phyloP scores from a whole-genome alignment of 1,140 invertebrate species.

The Tyrophagus putrescentiae region DNA sequence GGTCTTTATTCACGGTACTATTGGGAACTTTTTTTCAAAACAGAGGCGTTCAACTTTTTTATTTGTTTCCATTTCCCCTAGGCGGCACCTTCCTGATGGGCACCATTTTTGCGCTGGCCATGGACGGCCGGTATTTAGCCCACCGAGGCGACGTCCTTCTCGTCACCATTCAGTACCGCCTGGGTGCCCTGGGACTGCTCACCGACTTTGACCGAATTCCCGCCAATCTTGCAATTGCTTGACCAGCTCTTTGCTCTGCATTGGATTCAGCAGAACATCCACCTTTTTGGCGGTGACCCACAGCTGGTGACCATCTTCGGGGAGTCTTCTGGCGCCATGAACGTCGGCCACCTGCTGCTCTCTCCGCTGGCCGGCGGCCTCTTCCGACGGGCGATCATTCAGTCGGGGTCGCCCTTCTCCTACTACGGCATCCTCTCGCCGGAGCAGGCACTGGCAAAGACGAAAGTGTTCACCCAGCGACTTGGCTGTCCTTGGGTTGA shows the following conservation, averaged over 20 bases:
- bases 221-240: constrained; percentile 67
- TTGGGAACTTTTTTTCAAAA: too few species aligned
- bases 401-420: constrained; percentile 40
- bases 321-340: constrained; percentile 85
- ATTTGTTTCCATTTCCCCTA: too few species aligned
- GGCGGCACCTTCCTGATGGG: constrained; percentile 39
- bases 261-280: constrained; percentile 85
- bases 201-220: constrained; percentile 68
- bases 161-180: constrained; percentile 84
- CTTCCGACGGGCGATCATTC: constrained; percentile 51
- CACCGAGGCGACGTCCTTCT: constrained; percentile 80
- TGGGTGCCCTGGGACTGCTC: constrained; percentile 79
- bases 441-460: background rate
- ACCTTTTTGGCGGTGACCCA: constrained; percentile 79
- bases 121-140: constrained; percentile 70
- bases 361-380: constrained; percentile 66
- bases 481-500: background rate
- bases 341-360: constrained; percentile 79
- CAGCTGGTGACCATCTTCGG: constrained; percentile 87
- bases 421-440: background rate
- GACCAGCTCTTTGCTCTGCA: constrained; percentile 40
- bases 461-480: background rate
- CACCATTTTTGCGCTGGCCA: constrained; percentile 57
- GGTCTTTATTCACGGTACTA: constrained; percentile 32
- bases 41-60: too few species aligned